Percentiles rank a stretch among this genome's conserved stretches.
These are phyloP conservation scores for Poeciliopsis presidionis DNA, from an alignment of 2,797 vertebrate species.

Conservation along the genomic window DNA sequence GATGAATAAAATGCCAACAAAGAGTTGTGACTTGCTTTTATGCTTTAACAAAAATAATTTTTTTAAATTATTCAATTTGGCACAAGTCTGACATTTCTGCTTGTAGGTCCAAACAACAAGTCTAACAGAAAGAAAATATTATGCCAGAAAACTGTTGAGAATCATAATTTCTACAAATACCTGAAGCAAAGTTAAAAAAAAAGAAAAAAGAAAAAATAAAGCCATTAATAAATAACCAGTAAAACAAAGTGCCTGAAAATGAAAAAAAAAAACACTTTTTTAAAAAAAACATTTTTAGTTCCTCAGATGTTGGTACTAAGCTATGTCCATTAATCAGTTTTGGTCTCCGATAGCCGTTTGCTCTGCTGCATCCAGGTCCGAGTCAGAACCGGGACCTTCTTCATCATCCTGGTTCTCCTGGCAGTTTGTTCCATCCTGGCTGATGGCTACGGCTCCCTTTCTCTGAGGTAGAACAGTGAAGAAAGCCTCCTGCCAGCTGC, in stretches of 20 bases:
- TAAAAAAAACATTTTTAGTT: background rate
- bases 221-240: conserved; percentile 49
- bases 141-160: background rate
- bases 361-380: conserved; percentile 31
- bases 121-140: background rate
- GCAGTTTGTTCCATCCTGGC: conserved; percentile 41
- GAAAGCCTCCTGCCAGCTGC: conserved; percentile 95
- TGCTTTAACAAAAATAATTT: background rate
- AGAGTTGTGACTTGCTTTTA: background rate
- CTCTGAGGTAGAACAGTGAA: conserved; percentile 92
- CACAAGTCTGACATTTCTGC: conserved; percentile 4
- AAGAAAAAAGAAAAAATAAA: conserved; percentile 27
- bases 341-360: conserved; percentile 1
- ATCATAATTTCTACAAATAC: background rate
- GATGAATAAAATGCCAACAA: background rate
- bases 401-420: conserved; percentile 50
- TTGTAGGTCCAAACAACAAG: conserved; percentile 6
- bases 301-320: background rate
- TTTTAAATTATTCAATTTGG: background rate
- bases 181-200: background rate
- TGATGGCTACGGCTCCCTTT: conserved; percentile 90
- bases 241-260: conserved; percentile 13
- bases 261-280: background rate
- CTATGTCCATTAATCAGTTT: background rate
- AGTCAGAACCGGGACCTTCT: conserved; percentile 62